Conservation (phyloP, 1,140 invertebrate species). For the Odontomachus brunneus region DNA sequence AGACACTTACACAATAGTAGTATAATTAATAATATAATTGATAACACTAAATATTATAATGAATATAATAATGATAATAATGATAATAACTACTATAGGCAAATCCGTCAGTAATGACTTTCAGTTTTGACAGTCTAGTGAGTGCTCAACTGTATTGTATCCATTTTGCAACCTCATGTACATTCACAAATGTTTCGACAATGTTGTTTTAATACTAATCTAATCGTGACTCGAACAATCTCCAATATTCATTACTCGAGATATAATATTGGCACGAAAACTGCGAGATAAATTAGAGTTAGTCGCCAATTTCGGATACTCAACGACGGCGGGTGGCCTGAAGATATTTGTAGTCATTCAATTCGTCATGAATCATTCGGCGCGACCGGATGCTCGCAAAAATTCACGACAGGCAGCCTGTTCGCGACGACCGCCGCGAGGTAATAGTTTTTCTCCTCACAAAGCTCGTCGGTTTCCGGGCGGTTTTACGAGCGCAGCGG, state of each 20-base stretch:
- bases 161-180: no score
- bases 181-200: no score
- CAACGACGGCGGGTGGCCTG: conserved; percentile 17
- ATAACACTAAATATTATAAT: no score
- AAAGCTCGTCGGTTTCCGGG: conserved; percentile 19
- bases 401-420: conserved; percentile 28
- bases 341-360: conserved; percentile 44
- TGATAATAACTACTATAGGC: no score
- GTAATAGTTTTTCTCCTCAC: conserved; percentile 39
- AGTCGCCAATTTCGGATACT: conserved; percentile 27
- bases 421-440: conserved; percentile 40
- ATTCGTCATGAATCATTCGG: conserved; percentile 46
- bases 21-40: no score
- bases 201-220: no score
- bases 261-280: not conserved
- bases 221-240: no score
- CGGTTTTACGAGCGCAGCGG: conserved; percentile 17
- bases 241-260: not conserved
- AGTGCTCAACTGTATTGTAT: no score
- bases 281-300: conserved; percentile 2
- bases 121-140: no score
- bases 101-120: no score
- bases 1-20: no score
- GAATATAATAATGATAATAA: no score
- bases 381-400: conserved; percentile 34